Base-by-base conservation (phyloP, 2,888 invertebrate species). In the Mamestra brassicae region DNA sequence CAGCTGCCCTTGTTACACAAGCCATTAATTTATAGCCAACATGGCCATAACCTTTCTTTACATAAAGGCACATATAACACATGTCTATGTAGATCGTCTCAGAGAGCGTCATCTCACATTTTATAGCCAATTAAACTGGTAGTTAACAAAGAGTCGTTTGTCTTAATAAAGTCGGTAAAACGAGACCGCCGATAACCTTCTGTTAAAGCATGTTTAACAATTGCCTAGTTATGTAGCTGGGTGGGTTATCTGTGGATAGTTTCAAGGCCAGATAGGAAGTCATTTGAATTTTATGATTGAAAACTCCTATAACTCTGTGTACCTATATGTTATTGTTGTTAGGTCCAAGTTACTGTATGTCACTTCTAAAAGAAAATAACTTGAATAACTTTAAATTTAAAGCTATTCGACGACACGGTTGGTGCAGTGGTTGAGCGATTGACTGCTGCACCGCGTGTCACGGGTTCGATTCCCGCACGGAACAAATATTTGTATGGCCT, bases 81-180 rank as follows among this genome's bases (percentile, higher is more conserved):
- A 75, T 58, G 75, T 72, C 45, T 83, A 82, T 82, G 83, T 79
- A 82, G 83, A 82, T 82, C 67, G 75, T 75, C 79, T 71, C 61
- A 5, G 63, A 69, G 81, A 81, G 78, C 80, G 85, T 90, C 92
- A 90, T 92, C 91, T 92, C 90, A 90, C 91, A 87, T 91, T 94
- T 92, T 91, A 94, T 92, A 85, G 92, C 89, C 93, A 92, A 93
- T 94, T 94, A 93, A 89, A 90, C 81, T 85, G 87, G 87, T 90
- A 89, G 92, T 92, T 93, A 91, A 90, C 89, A 86, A 88, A 89
- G 89, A 86, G 88, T 88, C 87, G 90, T 94, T 92, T 92, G 91
- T 94, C 94, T 93, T 92, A 92, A 94, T 94, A 93, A 94, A 92
- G 85, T 85, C 85, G 81, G 87, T 91, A 90, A 91, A 91, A 90